Conservation (phyloP, 2,797 vertebrate genomes). For the Alcedo atthis region DNA sequence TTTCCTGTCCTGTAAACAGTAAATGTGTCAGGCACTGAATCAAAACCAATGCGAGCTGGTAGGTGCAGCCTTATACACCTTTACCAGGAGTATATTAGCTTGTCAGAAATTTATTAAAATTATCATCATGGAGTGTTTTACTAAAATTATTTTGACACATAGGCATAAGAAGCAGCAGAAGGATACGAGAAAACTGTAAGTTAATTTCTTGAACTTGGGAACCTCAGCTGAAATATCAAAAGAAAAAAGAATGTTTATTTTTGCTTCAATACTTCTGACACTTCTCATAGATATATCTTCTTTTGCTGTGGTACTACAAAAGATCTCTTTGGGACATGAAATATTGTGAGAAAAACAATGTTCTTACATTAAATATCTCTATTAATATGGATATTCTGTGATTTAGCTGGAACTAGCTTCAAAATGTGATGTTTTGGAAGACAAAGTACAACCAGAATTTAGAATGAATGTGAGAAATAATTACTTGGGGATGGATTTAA, state of each 20-base stretch:
- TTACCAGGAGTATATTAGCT: neutral
- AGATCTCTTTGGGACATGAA: neutral
- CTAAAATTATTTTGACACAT: conserved; percentile 21
- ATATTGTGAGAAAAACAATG: neutral
- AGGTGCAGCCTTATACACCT: neutral
- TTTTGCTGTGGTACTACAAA: neutral
- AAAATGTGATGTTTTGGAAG: conserved; percentile 44
- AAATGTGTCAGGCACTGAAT: neutral
- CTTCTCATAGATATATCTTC: neutral
- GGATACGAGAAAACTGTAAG: neutral
- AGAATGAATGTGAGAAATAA: conserved; percentile 12
- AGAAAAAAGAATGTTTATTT: neutral
- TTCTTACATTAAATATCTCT: neutral
- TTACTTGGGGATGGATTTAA: conserved; percentile 54
- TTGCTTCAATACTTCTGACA: neutral
- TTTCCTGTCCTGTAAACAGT: neutral
- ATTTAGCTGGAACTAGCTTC: neutral
- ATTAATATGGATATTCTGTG: conserved; percentile 7
- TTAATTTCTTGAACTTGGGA: conserved; percentile 44
- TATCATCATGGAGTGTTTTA: neutral
- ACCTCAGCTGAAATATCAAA: neutral
- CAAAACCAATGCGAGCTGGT: neutral
- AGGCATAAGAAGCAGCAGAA: conserved; percentile 19
- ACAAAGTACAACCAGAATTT: conserved; percentile 34
- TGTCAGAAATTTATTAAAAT: conserved; percentile 20